Evolutionary conservation across 2,888 invertebrate genomes (phyloP).

Genomic region (Glyphotaelius pellucidus): DNA sequence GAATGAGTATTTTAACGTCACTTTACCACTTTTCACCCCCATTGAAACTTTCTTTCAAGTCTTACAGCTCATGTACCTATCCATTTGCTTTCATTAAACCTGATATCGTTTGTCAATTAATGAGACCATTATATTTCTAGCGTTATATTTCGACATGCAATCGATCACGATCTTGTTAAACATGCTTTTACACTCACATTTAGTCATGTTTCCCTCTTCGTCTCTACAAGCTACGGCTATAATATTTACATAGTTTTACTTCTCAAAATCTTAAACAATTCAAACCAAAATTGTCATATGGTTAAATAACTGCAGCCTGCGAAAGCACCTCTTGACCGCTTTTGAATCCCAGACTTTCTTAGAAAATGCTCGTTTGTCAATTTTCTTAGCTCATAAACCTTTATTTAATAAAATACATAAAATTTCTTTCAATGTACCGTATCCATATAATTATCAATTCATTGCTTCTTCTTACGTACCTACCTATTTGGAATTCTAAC

Average conservation of each 20-base stretch:
- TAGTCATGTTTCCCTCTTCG: not conserved
- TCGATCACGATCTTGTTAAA: not conserved
- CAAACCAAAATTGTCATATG: not conserved
- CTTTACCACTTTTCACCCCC: not conserved
- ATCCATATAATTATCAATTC: not conserved
- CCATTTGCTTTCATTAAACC: not conserved
- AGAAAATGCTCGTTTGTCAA: not conserved
- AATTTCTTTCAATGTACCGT: not conserved
- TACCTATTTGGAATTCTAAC: not conserved
- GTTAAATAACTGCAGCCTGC: not conserved
- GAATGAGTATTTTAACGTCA: not conserved
- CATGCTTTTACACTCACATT: not conserved
- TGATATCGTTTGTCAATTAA: not conserved
- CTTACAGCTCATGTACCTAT: not conserved
- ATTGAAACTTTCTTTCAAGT: not conserved
- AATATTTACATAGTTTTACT: not conserved
- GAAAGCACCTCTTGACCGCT: not conserved
- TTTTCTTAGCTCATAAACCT: not conserved
- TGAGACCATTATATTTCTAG: too few relatives aligned
- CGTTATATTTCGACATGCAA: not conserved
- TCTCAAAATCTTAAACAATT: not conserved
- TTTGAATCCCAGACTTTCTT: not conserved
- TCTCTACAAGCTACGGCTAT: not conserved
- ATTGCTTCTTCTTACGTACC: not conserved
- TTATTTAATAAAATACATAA: too few relatives aligned